Evolutionary conservation across 2,888 invertebrate genomes (phyloP).

Genomic region (Drosophila infuscata): DNA sequence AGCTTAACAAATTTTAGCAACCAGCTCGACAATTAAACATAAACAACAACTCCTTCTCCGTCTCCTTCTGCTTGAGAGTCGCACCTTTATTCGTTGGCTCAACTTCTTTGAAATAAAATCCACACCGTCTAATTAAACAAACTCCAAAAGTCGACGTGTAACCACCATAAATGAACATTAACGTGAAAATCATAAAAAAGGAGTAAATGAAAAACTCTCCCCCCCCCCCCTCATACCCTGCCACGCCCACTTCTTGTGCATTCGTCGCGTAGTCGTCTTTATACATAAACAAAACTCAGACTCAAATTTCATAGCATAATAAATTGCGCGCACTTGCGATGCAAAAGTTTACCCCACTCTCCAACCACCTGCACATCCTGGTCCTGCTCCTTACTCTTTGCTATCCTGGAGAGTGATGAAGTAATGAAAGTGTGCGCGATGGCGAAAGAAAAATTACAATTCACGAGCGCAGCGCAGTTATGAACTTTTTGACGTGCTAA

Average conservation of each 20-base stretch:
- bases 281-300: conserved; percentile 68
- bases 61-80: conserved; percentile 10
- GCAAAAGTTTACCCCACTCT: conserved; percentile 41
- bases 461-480: conserved; percentile 74
- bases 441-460: conserved; percentile 77
- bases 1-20: conserved; percentile 44
- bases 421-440: conserved; percentile 72
- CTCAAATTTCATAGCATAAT: conserved; percentile 76
- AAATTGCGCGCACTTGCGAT: conserved; percentile 67
- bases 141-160: conserved; percentile 76
- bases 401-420: conserved; percentile 59
- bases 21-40: conserved; percentile 50
- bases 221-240: background rate
- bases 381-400: background rate
- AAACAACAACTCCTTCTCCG: conserved; percentile 49
- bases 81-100: conserved; percentile 26
- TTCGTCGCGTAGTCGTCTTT: conserved; percentile 34
- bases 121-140: conserved; percentile 78
- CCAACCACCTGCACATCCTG: conserved; percentile 5
- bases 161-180: conserved; percentile 83
- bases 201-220: conserved; percentile 58
- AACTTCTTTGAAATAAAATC: conserved; percentile 66
- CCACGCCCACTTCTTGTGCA: background rate
- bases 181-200: conserved; percentile 78
- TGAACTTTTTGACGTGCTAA: conserved; percentile 79